phyloP scores from a whole-genome alignment of 2,113 vertebrate genomes.

The Rynchops niger region DNA sequence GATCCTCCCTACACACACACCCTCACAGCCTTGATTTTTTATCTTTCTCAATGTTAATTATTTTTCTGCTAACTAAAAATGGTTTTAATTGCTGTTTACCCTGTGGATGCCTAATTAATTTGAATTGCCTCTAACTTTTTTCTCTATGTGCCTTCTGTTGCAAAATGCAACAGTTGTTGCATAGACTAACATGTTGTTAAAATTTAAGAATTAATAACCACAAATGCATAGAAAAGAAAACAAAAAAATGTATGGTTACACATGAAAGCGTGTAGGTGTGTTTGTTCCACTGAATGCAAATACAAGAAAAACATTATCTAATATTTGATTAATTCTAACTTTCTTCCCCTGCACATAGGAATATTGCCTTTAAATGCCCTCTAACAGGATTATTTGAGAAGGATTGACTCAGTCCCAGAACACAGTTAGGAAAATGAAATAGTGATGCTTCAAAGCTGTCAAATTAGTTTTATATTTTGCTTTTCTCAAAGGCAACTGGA shows the following conservation, averaged over 20 bases:
- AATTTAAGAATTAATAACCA: background rate
- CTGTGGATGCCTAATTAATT: background rate
- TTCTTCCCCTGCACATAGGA: background rate
- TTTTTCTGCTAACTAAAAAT: background rate
- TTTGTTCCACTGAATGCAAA: background rate
- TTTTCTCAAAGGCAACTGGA: background rate
- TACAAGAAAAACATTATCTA: background rate
- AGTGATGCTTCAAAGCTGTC: background rate
- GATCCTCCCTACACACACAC: background rate
- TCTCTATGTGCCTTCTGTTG: background rate
- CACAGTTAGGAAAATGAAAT: background rate
- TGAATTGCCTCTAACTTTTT: background rate
- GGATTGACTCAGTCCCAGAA: background rate
- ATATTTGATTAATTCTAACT: background rate
- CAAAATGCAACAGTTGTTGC: background rate
- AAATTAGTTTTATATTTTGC: background rate
- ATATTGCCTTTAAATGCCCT: background rate
- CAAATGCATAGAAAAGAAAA: background rate
- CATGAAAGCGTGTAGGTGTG: background rate
- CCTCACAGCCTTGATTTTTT: accelerated
- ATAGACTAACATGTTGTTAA: background rate
- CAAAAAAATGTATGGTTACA: background rate
- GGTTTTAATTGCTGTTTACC: background rate
- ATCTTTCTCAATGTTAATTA: background rate
- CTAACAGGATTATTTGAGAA: background rate